Evolutionary conservation across 1,140 invertebrate genomes (phyloP).

Genomic region (Drosophila pallidifrons): DNA sequence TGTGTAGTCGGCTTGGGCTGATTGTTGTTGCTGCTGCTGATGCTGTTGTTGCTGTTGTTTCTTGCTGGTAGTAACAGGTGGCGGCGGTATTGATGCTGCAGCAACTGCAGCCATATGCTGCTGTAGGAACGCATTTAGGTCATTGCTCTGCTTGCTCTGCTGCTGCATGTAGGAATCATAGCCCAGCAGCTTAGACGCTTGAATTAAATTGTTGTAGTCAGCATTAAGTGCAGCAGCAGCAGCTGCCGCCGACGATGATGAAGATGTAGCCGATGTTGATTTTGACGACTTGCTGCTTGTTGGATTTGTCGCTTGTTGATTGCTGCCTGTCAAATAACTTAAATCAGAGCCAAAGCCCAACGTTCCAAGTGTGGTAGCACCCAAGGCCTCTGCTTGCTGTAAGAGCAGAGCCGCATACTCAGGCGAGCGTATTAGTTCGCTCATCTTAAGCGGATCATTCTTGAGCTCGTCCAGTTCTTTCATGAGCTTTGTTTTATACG

Average conservation of each 20-base stretch:
- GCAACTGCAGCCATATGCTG: conserved; percentile 81
- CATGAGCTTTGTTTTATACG: conserved; percentile 83
- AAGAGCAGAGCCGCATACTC: conserved; percentile 80
- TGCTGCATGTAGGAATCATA: conserved; percentile 83
- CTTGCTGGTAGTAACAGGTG: conserved; percentile 43
- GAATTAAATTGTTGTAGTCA: conserved; percentile 81
- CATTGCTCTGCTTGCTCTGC: conserved; percentile 75
- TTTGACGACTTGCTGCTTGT: conserved; percentile 62
- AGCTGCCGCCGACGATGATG: conserved; percentile 52
- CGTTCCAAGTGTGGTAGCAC: conserved; percentile 80
- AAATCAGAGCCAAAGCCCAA: conserved; percentile 79
- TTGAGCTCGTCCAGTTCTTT: conserved; percentile 83
- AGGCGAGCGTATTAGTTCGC: conserved; percentile 79
- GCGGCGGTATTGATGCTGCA: conserved; percentile 63
- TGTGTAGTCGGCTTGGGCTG: conserved; percentile 71
- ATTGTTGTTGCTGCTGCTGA: conserved; percentile 49
- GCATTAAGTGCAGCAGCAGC: conserved; percentile 73
- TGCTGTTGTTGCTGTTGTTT: conserved; percentile 56
- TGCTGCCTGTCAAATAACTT: conserved; percentile 67
- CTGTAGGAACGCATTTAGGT: conserved; percentile 78
- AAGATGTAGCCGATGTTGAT: conserved; percentile 34
- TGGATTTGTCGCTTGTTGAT: conserved; percentile 28
- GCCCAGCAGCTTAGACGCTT: conserved; percentile 79
- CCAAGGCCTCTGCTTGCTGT: conserved; percentile 82
- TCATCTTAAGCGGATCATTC: conserved; percentile 83